Evolutionary conservation across 2,888 invertebrate genomes (phyloP).

Genomic region (Cerastoderma edule): DNA sequence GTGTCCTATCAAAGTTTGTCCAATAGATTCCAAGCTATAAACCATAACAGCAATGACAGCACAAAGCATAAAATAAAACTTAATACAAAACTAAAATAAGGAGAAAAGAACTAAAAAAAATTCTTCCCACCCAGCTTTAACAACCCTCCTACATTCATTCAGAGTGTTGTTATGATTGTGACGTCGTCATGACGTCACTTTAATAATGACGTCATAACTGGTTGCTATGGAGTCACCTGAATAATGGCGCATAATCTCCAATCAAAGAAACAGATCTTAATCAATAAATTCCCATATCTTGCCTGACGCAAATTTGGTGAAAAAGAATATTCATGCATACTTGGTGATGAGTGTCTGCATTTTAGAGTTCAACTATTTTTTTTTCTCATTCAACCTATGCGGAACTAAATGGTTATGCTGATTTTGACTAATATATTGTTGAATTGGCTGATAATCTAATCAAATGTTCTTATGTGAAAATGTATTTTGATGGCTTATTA

Average conservation of each 20-base stretch:
- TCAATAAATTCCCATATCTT: too few species aligned
- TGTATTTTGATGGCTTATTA: too few species aligned
- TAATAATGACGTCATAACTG: conserved; percentile 38
- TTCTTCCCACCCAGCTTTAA: conserved; percentile 49
- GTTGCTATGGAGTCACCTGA: conserved; percentile 30
- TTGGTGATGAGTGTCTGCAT: too few species aligned
- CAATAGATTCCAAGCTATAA: conserved; percentile 44
- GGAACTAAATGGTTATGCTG: too few species aligned
- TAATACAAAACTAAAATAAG: background rate
- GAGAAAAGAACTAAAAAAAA: conserved; percentile 24
- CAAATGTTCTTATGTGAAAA: too few species aligned
- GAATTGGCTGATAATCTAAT: too few species aligned
- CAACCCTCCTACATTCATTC: conserved; percentile 29
- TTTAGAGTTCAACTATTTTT: too few species aligned
- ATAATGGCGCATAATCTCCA: conserved; percentile 2
- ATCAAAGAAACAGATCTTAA: too few species aligned
- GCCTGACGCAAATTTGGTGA: too few species aligned
- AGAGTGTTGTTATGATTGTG: conserved; percentile 26
- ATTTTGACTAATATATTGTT: too few species aligned
- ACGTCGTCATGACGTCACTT: conserved; percentile 48
- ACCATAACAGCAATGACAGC: conserved; percentile 32
- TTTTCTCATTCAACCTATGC: too few species aligned
- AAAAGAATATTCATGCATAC: too few species aligned
- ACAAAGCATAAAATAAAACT: conserved; percentile 13
- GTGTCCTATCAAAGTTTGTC: conserved; percentile 41